A percentile compares a stretch with the other conserved stretches of the same genome.
Evolutionary conservation across 2,797 vertebrate genomes (phyloP).

Genomic region (Falco concolor): DNA sequence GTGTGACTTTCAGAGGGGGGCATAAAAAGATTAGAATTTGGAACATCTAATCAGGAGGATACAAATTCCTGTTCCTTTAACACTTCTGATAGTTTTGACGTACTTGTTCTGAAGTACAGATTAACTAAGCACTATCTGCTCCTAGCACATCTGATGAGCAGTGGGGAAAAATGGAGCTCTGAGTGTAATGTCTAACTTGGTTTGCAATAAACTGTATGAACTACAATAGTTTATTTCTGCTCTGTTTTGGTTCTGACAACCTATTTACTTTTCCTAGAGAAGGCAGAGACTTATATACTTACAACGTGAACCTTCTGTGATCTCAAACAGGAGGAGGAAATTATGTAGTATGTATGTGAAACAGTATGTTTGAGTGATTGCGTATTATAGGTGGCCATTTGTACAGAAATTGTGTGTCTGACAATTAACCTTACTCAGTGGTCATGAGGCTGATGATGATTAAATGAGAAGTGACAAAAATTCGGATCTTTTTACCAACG

Average conservation of each 20-base stretch:
- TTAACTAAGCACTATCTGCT: neutral
- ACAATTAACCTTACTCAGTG: neutral
- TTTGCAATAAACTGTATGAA: neutral
- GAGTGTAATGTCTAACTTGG: neutral
- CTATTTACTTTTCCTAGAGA: neutral
- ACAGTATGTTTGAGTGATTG: neutral
- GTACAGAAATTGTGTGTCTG: neutral
- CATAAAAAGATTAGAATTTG: neutral
- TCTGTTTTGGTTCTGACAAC: neutral
- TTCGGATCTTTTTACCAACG: neutral
- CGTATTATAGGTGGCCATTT: neutral
- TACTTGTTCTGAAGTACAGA: neutral
- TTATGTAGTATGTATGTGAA: neutral
- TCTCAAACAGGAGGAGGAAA: neutral
- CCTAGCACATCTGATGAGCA: neutral
- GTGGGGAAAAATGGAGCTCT: neutral
- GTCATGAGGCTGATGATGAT: neutral
- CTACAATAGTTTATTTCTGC: neutral
- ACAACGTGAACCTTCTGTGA: neutral
- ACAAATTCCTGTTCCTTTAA: neutral
- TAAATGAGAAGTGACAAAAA: neutral
- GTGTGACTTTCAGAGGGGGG: neutral
- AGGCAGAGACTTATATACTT: neutral
- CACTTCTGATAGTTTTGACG: neutral
- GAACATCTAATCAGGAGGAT: neutral